Percentiles rank a stretch among this genome's conserved stretches.
phyloP scores from a whole-genome alignment of 2,113 vertebrate genomes.

The Sylvilagus bachmani region DNA sequence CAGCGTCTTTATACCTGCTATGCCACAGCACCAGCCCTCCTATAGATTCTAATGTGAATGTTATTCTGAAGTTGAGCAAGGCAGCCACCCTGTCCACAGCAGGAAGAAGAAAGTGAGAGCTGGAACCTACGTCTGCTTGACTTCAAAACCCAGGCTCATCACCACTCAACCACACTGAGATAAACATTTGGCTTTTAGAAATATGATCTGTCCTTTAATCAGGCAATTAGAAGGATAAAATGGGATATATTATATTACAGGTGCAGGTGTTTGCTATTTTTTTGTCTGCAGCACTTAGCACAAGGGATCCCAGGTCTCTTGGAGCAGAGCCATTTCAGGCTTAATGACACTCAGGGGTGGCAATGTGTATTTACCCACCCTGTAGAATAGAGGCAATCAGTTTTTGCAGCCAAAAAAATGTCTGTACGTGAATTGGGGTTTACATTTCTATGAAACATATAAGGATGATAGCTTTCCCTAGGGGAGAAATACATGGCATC shows the following conservation, averaged over 20 bases:
- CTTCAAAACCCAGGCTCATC: constrained; percentile 14
- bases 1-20: no score
- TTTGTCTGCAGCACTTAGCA: not conserved
- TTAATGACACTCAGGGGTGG: not conserved
- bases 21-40: no score
- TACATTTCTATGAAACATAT: not conserved
- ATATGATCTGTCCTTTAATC: constrained; percentile 53
- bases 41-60: not conserved
- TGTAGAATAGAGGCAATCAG: not conserved
- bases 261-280: constrained; percentile 57
- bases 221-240: constrained; percentile 10
- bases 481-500: not conserved
- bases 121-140: not conserved
- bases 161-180: not conserved
- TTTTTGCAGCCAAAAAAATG: not conserved
- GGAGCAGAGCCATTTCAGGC: constrained; percentile 40
- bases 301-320: constrained; percentile 26
- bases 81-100: not conserved
- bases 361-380: constrained; percentile 8
- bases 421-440: not conserved
- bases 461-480: not conserved
- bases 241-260: constrained; percentile 7
- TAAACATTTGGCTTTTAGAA: constrained; percentile 60
- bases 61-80: not conserved
- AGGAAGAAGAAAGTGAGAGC: not conserved